phyloP scores from a whole-genome alignment of 1,140 invertebrate species.

The Drosophila chauvacae region DNA sequence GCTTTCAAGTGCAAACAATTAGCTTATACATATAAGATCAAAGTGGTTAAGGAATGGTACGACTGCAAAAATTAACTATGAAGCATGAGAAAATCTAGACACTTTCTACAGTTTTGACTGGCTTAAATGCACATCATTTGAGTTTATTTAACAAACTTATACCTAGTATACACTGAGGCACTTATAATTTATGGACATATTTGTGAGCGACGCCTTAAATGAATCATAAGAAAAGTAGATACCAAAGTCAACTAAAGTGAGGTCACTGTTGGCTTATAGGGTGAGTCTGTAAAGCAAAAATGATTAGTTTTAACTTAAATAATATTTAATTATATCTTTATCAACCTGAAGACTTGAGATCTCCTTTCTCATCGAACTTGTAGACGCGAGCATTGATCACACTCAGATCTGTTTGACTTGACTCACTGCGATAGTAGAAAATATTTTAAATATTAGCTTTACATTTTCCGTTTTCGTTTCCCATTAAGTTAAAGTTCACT shows the following conservation, averaged over 20 bases:
- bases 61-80: background rate
- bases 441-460: no score
- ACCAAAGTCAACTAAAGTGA: slow-evolving; percentile 51
- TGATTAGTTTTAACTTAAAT: background rate
- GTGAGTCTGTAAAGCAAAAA: slow-evolving; percentile 48
- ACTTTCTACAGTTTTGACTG: background rate
- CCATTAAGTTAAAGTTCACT: slow-evolving; percentile 11
- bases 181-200: slow-evolving; percentile 11
- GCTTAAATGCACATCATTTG: background rate
- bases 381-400: slow-evolving; percentile 73
- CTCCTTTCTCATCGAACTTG: slow-evolving; percentile 72
- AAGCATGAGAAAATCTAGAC: background rate
- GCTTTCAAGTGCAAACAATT: rapidly evolving
- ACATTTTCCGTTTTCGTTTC: no score
- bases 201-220: slow-evolving; percentile 12
- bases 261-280: slow-evolving; percentile 68
- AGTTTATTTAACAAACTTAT: slow-evolving; percentile 30
- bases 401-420: slow-evolving; percentile 71
- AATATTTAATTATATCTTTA: background rate
- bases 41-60: background rate
- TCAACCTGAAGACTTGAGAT: slow-evolving; percentile 62
- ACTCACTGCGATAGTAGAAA: slow-evolving; percentile 36
- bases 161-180: slow-evolving; percentile 7
- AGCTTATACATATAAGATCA: background rate
- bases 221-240: slow-evolving; percentile 23